A percentile compares a stretch with the other conserved stretches of the same genome.
Conservation (phyloP, 1,140 invertebrate species). For the Aphaenogaster floridana region DNA sequence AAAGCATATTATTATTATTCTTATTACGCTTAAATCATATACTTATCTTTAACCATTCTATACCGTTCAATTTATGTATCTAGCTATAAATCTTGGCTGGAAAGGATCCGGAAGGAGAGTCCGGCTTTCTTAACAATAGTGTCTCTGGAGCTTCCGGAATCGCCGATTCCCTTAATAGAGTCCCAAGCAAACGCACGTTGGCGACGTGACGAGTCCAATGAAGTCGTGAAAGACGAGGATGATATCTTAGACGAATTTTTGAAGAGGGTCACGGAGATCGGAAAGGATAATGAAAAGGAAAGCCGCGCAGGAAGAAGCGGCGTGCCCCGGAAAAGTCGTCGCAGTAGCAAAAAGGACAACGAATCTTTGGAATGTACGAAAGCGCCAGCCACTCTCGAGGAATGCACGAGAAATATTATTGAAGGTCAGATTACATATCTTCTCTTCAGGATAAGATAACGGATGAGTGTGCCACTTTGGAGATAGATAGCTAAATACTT, state of each 20-base stretch:
- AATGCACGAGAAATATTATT: conserved; percentile 77
- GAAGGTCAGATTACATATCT: conserved; percentile 73
- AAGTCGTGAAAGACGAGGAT: conserved; percentile 69
- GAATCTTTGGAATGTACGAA: conserved; percentile 69
- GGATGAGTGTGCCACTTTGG: not conserved
- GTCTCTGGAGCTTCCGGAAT: conserved; percentile 82
- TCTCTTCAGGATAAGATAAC: not conserved
- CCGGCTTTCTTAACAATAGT: conserved; percentile 82
- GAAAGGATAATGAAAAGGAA: conserved; percentile 46
- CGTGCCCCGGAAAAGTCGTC: conserved; percentile 58
- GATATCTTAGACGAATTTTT: conserved; percentile 77
- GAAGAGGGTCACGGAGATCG: conserved; percentile 73
- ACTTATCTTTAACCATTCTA: not conserved
- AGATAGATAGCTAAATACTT: not conserved
- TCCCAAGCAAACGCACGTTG: conserved; percentile 78
- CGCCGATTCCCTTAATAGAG: conserved; percentile 81
- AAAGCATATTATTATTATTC: not conserved
- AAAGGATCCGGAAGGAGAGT: conserved; percentile 78
- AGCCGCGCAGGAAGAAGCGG: conserved; percentile 45
- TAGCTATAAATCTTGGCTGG: conserved; percentile 82
- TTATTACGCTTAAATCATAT: not conserved
- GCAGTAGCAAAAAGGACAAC: conserved; percentile 58
- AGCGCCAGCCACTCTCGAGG: conserved; percentile 67
- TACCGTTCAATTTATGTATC: not conserved
- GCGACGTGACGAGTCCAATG: conserved; percentile 62